Base-by-base conservation (phyloP, 2,888 invertebrate species). In the Phengaris arion region DNA sequence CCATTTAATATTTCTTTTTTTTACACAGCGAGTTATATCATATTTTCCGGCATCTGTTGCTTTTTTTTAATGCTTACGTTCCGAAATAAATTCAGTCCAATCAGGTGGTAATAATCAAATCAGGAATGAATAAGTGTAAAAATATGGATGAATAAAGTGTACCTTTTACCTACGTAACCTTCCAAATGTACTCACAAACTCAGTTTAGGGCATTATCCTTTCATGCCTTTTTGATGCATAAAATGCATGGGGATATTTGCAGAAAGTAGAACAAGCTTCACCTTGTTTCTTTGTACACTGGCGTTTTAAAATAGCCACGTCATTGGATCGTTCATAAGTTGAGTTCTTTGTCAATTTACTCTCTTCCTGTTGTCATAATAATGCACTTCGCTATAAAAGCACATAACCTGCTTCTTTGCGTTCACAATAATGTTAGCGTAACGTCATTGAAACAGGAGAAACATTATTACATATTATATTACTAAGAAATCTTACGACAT, bases 331-430 rank as follows among this genome's bases (percentile, higher is more conserved):
- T 55, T 75, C 55, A 75, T 74, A 77, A 78, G 79, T 78, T 79
- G 74, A 81, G 79, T 80, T 83, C 85, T 84, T 87, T 85, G 85
- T 86, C 85, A 88, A 87, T 87, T 85, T 85, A 82, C 84, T 77
- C 79, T 77, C 74, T 80, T 78, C 81, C 78, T 79, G 78, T 81
- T 77, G 70, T 77, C 77, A 79, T 79, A 81, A 80, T 81, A 80
- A 81, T 81, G 79, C 78, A 80, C 78, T 79, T 74, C 78, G 74
- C 79, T 77, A 72, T 76, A 79, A 79, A 77, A 78, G 81, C 76
- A 80, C 79, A 79, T 75, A 78, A 73, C 79, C 82, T 80, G 79
- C 78, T 79, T 81, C 82, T 83, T 83, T 83, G 82, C 81, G 79
- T 81, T 79, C 77, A 75, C 77, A 81, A 83, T 85, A 79, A 83